Evolutionary conservation across 2,113 vertebrate genomes (phyloP), one percentile per base, ranked within the genome.

Genomic region (Eclectus roratus): DNA sequence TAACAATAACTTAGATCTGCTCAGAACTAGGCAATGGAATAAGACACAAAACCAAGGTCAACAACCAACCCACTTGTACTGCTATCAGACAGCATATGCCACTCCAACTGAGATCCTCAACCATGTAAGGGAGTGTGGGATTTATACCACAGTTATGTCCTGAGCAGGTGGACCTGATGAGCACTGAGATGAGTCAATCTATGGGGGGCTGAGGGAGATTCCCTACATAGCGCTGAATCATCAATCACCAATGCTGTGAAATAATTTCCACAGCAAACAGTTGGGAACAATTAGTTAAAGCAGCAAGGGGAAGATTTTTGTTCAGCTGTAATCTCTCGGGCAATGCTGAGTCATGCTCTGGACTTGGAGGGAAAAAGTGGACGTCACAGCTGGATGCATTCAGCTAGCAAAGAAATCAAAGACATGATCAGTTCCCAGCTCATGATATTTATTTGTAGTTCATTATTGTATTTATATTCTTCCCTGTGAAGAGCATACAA

Each of bases 191-290:
- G 97, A 97, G 69, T 97, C 97, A 98, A 52, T 46, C 41, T 31
- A 21, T 2, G 52, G 64, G 92, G 89, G 87, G 61, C 18, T 95
- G 31, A 61, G 89, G 97, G 96, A 96, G 94, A 96, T 97, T 98
- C 96, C 94, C 96, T 96, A 89, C 93, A 95, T 65, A 92, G 87
- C 68, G 9, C 88, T 97, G 97, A 96, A 91, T 98, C 97, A 97
- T 52, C 77, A 55, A 5, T 70, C 86, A 69, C 50, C 39, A 63
- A 76, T 84, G 88, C 68, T 47, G 15, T 88, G 91, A 93, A 86
- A 69, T 27, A 21, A 80, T 93, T 93, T 56, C 86, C 88, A 72
- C 15, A 17, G 14, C 13, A 56, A 91, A 71, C 94, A 72, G 53
- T 90, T 95, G 96, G 94, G 84, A 89, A 89, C 89, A 91, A 95